Base-by-base conservation (phyloP, 2,888 invertebrate genomes). In the Alloscopus bannaensis region DNA sequence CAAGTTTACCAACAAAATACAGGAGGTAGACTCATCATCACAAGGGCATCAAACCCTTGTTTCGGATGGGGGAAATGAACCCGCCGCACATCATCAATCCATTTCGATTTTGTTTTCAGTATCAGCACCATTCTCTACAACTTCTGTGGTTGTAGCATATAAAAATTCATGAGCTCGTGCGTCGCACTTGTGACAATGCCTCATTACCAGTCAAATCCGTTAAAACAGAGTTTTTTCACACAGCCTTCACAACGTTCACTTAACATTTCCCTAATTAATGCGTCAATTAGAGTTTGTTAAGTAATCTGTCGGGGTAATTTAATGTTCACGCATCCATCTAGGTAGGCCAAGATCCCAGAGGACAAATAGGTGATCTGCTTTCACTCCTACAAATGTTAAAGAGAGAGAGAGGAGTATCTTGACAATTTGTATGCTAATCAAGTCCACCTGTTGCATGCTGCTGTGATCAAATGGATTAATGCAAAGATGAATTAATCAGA, bases 41-140 rank as follows among this genome's bases (percentile, higher is more conserved):
- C 68, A 76, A 68, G 76, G 68, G 66, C 76, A 76, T 68, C 68
- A 68, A 76, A 76, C 76, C 29, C 60, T 0, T 60, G 11, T 45
- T 24, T 20, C 18, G 29, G 24, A 47, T 20, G 6, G 29, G 76
- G 76, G 29, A 68, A 76, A 68, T 68, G 76, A 76, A 76, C 76
- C 68, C 60, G n/a, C 45, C 3, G 13, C 36, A 31, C 50, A 18
- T 50, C 18, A 11, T 50, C n/a, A n/a, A n/a, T n/a, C n/a, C n/a
- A n/a, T n/a, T n/a, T n/a, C n/a, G n/a, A n/a, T n/a, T n/a, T n/a
- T n/a, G n/a, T n/a, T n/a, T n/a, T n/a, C n/a, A n/a, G n/a, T n/a
- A n/a, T n/a, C n/a, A n/a, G n/a, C n/a, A n/a, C n/a, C n/a, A n/a
- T n/a, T n/a, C n/a, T n/a, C n/a, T n/a, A n/a, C n/a, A n/a, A n/a